Base-by-base conservation (phyloP, 1,140 invertebrate species). In the Ceratoteleas bidentatus region DNA sequence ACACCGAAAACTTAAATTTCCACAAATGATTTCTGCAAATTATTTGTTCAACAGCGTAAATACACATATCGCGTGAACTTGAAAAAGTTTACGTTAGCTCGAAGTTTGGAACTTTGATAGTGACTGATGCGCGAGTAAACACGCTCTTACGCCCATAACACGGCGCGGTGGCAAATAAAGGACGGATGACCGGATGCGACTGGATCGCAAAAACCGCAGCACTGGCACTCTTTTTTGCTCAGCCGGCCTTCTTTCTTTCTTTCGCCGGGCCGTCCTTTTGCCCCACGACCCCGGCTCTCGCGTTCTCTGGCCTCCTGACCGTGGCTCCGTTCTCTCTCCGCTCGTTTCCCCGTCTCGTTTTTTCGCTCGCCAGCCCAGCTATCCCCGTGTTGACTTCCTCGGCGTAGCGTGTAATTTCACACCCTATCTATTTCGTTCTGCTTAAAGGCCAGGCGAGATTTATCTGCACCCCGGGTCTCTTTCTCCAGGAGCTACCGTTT, bases 121-220 rank as follows among this genome's bases (percentile, higher is more conserved):
- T 86, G 84, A 85, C 84, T 83, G 78, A 87, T 88, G 86, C 83
- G 89, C 88, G 85, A 88, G 84, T 89, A 90, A 89, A 89, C 84
- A 90, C 85, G 86, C 83, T 85, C 81, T 87, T 79, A 80, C 85
- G 78, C 73, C 68, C 72, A 82, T 75, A 73, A 85, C 73, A 52
- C 77, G 61, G 84, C 85, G 72, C 74, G 61, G 60, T 65, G 54
- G 65, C 56, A 58, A 72, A 62, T 80, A 79, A 78, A 87, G 81
- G 83, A 88, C 86, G 82, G 84, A 86, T 87, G 85, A 88, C 88
- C 88, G 88, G 89, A 90, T 90, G 86, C 87, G 86, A 89, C 86
- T 85, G 54, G 62, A 66, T 83, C 57, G 83, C 84, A 90, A 90
- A 90, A 89, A 89, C 81, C 85, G 53, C 69, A 79, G 66, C 83